Percentiles rank a stretch among this genome's conserved stretches.
Evolutionary conservation across 2,797 vertebrate genomes (phyloP).

Genomic region (Leptatherina wallacei): DNA sequence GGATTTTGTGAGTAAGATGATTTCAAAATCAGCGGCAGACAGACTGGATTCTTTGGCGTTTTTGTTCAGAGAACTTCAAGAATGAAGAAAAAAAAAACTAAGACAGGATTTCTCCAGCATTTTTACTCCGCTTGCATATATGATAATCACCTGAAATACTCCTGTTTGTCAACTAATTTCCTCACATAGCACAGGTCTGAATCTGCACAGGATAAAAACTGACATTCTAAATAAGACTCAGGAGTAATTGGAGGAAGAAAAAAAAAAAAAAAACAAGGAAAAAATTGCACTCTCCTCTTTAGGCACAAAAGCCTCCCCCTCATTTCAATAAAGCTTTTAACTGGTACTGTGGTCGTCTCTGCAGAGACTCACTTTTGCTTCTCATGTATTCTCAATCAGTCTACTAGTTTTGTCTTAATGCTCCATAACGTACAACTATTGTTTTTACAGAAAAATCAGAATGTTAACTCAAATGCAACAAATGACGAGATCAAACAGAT

Average conservation of each 20-base stretch:
- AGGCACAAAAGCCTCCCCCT: constrained; percentile 52
- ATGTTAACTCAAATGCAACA: not conserved
- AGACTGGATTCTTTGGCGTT: constrained; percentile 67
- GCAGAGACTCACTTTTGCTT: not conserved
- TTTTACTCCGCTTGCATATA: constrained; percentile 49
- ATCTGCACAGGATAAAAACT: constrained; percentile 25
- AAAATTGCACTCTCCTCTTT: constrained; percentile 64
- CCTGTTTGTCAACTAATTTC: constrained; percentile 8
- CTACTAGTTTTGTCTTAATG: not conserved
- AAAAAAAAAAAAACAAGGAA: constrained; percentile 20
- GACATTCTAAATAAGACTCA: constrained; percentile 72
- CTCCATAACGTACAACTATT: not conserved
- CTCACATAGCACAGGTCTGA: constrained; percentile 9
- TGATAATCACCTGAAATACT: constrained; percentile 60
- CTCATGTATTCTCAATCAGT: not conserved
- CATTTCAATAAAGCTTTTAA: constrained; percentile 27
- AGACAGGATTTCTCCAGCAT: constrained; percentile 17
- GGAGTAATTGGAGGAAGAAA: constrained; percentile 22
- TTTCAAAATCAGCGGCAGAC: constrained; percentile 32
- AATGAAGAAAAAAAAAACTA: not conserved
- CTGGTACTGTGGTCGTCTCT: not conserved
- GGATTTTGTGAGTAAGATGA: constrained; percentile 14
- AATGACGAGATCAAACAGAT: not conserved
- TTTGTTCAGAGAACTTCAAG: constrained; percentile 24
- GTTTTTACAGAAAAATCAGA: not conserved